A percentile compares a stretch with the other conserved stretches of the same genome.
phyloP scores from a whole-genome alignment of 1,140 invertebrate species.

The Pachyrhynchus sulphureomaculatus region DNA sequence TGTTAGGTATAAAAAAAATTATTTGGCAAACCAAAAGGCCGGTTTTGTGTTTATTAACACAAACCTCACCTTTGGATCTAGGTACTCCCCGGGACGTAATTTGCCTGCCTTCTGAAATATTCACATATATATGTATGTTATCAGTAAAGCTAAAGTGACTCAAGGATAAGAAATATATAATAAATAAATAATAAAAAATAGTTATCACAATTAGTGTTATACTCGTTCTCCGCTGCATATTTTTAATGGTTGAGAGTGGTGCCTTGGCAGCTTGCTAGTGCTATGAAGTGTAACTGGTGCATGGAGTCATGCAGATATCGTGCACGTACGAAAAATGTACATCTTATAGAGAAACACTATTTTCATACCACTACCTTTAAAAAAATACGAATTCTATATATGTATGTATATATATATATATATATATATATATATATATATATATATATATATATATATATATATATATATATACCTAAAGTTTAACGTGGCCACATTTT shows the following conservation, averaged over 20 bases:
- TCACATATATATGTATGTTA: not conserved
- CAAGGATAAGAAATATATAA: constrained; percentile 3
- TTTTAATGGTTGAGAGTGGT: constrained; percentile 13
- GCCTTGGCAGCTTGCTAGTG: constrained; percentile 33
- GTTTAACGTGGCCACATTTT: too few relatives aligned
- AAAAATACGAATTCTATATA: too few relatives aligned
- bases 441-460: too few relatives aligned
- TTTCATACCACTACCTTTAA: too few relatives aligned
- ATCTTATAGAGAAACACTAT: not conserved
- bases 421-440: too few relatives aligned
- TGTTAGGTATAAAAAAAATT: constrained; percentile 37
- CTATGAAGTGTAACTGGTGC: constrained; percentile 20
- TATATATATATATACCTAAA: too few relatives aligned
- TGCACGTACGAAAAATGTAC: constrained; percentile 3
- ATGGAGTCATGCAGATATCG: constrained; percentile 20
- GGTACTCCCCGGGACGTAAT: constrained; percentile 77
- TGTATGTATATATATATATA: too few relatives aligned
- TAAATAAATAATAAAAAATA: constrained; percentile 1
- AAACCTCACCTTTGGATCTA: constrained; percentile 76
- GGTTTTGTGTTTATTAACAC: constrained; percentile 64
- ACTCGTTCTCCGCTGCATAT: constrained; percentile 3
- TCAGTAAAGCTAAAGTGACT: constrained; percentile 3
- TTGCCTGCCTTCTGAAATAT: constrained; percentile 54
- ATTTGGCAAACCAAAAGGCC: constrained; percentile 50
- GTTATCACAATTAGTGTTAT: constrained; percentile 5